Base-by-base conservation (phyloP, 2,797 vertebrate genomes). In the Coregonus ussuriensis region DNA sequence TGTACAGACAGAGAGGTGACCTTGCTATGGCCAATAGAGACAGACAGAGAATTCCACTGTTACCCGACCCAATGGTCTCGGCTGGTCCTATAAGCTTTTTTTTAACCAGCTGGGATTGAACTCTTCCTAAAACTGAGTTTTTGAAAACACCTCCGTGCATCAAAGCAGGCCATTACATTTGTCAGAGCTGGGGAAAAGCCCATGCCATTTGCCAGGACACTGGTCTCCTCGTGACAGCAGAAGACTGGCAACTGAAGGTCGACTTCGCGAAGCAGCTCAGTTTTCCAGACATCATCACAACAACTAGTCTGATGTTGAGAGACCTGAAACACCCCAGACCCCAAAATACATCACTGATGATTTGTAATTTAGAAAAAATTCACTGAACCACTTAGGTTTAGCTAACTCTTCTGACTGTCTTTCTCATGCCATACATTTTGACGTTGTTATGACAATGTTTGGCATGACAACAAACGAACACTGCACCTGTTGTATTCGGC, bases 1-100 rank as follows among this genome's bases (percentile, higher is more conserved):
- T 81, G 85, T 89, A 66, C 70, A 68, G 74, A 83, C 86, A 84
- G 68, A 84, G 68, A 41, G 37, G 37, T 37, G 68, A 37, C 33
- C 33, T 18, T 41, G 35, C 37, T 70, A 15, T 9, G 65, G 56
- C 56, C 33, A 68, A 16, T 25, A 33, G 3, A 33, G 66, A 68
- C 66, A 68, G 29, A 68, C 66, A 37, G 66, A 33, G 16, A 68
- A 37, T 25, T 18, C 16, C 29, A 68, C 66, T 18, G n/a, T 62
- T 62, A 21, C 18, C 56, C 1, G 53, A 54, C 14, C 53, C 5
- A 54, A 54, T 21, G 18, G 18, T 62, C 6, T 7, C 2, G 9
- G 16, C 56, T 62, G 56, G 56, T 62, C 56, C 56, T 21, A 21
- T 21, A 21, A 21, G 15, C 7, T 59, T 59, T 59, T 47, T 59